These are phyloP conservation scores for Elachura formosa DNA, from an alignment of 2,113 vertebrate species.

Conservation along the genomic window DNA sequence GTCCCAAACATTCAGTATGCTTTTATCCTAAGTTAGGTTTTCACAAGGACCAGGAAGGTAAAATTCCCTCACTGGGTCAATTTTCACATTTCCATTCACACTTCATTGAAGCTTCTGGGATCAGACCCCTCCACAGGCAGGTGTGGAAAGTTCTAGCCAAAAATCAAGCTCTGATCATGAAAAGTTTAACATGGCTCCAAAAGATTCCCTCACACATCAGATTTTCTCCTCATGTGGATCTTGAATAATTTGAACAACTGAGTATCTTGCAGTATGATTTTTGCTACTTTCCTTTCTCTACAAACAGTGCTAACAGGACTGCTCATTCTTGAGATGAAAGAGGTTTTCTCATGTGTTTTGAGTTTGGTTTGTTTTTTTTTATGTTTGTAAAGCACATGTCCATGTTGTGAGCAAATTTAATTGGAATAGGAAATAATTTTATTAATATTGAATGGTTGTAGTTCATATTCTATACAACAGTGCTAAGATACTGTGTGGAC, in stretches of 20 bases:
- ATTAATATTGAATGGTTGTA: neutral
- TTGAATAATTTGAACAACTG: neutral
- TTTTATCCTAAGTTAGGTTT: neutral
- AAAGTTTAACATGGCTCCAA: neutral
- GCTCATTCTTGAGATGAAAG: neutral
- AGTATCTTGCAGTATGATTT: neutral
- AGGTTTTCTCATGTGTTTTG: neutral
- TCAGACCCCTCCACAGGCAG: neutral
- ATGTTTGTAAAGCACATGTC: neutral
- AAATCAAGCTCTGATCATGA: neutral
- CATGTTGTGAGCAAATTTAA: neutral
- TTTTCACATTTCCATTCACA: neutral
- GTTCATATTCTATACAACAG: neutral
- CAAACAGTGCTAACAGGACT: neutral
- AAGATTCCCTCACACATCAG: neutral
- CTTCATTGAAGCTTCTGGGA: neutral
- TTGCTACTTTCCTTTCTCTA: neutral
- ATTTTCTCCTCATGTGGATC: neutral
- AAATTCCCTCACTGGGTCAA: neutral
- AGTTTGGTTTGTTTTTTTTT: neutral
- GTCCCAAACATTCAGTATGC: neutral
- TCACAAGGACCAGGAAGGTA: neutral
- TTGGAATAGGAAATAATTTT: neutral
- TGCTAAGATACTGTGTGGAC: neutral
- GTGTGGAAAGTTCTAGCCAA: neutral